Base-by-base conservation (phyloP, 2,113 vertebrate species). In the Pachycephala philippinensis region DNA sequence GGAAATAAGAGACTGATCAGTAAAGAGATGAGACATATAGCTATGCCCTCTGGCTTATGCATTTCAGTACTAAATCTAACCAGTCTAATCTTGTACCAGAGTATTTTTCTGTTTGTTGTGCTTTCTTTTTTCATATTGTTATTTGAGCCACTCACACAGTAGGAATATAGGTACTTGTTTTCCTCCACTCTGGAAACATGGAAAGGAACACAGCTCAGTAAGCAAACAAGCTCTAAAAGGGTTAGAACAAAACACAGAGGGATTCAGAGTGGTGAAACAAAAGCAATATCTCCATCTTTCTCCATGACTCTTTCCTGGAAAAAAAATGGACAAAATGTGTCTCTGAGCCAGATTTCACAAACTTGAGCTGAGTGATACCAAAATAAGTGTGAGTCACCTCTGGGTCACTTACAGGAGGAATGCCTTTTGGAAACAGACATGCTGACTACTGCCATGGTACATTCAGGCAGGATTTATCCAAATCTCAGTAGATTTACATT, bases 181-280 rank as follows among this genome's bases (percentile, higher is more conserved):
- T 87, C 53, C 50, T 94, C 88, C 75, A 37, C 52, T 91, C 78
- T 90, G 65, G 90, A 95, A 97, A 61, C 87, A 88, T 1, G 6
- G 76, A 63, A 90, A 47, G 26, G 49, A 96, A 53, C 88, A 92
- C 71, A 95, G 68, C 78, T 96, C 90, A 72, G 74, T 86, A 93
- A 92, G 66, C 85, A 94, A 96, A 95, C 90, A 93, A 50, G 56
- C 42, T 95, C 90, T 93, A 94, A 96, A 96, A 96, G 89, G 37
- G 52, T 96, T 93, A 93, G 87, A 93, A 93, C 63, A 90, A 91
- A 95, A 89, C 95, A 93, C 81, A 84, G 82, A 93, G 87, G 66
- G 28, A 64, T 96, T 96, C 89, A 85, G 57, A 87, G 40, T 24
- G 19, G 65, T 87, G 60, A 90, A 85, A 91, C 19, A 66, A 78